Conservation (phyloP, 1,140 invertebrate genomes). For the Meteorus sp. region DNA sequence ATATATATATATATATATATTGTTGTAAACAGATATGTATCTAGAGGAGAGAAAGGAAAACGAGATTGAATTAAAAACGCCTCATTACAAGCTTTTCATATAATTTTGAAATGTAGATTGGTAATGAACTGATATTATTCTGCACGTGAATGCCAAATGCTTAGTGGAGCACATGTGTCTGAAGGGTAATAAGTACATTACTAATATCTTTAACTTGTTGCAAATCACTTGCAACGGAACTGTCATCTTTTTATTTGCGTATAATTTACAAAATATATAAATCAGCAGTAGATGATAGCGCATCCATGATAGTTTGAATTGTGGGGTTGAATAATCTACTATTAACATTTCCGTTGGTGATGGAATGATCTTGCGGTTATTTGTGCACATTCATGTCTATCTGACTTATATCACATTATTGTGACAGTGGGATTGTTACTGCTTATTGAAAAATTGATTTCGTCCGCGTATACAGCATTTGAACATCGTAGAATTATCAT, state of each 20-base stretch:
- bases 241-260: neutral
- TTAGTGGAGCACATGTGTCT: conserved; percentile 10
- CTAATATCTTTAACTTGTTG: conserved; percentile 1
- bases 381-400: conserved; percentile 1
- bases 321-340: conserved; percentile 2
- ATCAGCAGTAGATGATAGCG: neutral
- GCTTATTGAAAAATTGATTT: conserved; percentile 37
- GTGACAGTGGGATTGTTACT: conserved; percentile 20
- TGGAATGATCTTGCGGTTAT: conserved; percentile 43
- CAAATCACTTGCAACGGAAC: conserved; percentile 10
- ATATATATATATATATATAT: too few species aligned
- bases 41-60: conserved; percentile 1
- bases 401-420: conserved; percentile 3
- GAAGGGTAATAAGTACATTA: neutral
- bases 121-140: conserved; percentile 15
- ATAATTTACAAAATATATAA: conserved; percentile 3
- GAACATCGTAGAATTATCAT: neutral
- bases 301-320: neutral
- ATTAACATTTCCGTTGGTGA: conserved; percentile 41
- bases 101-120: conserved; percentile 9
- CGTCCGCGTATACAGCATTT: neutral
- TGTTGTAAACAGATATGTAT: too few species aligned
- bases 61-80: neutral
- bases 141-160: conserved; percentile 27
- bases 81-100: conserved; percentile 6